Evolutionary conservation across 2,888 invertebrate species (phyloP).

Genomic region (Zaprionus bogoriensis): DNA sequence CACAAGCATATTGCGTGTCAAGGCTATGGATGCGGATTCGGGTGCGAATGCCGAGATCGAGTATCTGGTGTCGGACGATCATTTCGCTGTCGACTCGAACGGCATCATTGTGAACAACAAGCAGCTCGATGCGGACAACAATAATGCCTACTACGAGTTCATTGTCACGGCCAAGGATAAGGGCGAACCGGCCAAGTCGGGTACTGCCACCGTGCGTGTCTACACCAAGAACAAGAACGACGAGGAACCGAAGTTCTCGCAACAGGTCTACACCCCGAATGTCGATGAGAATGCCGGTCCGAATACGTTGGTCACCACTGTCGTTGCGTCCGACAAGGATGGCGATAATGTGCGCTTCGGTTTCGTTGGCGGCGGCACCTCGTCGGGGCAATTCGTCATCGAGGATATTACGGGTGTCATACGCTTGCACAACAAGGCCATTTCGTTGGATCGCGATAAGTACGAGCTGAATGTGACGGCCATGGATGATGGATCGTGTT

Average conservation of each 20-base stretch:
- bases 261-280: conserved; percentile 97
- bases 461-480: conserved; percentile 98
- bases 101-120: conserved; percentile 97
- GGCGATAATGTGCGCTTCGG: conserved; percentile 97
- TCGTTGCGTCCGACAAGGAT: conserved; percentile 98
- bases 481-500: conserved; percentile 98
- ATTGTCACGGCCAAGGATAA: conserved; percentile 96
- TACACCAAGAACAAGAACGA: conserved; percentile 99
- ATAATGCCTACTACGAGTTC: conserved; percentile 98
- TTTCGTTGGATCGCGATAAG: conserved; percentile 94
- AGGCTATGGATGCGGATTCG: conserved; percentile 97
- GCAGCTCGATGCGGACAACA: conserved; percentile 97
- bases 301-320: conserved; percentile 96
- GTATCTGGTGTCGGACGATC: conserved; percentile 94
- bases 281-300: conserved; percentile 98
- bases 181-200: conserved; percentile 95
- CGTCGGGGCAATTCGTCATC: conserved; percentile 96
- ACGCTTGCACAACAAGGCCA: conserved; percentile 92
- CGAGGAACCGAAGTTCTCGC: conserved; percentile 97
- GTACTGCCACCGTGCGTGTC: conserved; percentile 95
- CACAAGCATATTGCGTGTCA: conserved; percentile 95
- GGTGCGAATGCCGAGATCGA: conserved; percentile 97
- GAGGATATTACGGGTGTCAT: conserved; percentile 98
- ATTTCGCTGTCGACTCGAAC: conserved; percentile 96
- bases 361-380: conserved; percentile 94